Base-by-base conservation (phyloP, 2,888 invertebrate genomes). In the Melanotus villosus region DNA sequence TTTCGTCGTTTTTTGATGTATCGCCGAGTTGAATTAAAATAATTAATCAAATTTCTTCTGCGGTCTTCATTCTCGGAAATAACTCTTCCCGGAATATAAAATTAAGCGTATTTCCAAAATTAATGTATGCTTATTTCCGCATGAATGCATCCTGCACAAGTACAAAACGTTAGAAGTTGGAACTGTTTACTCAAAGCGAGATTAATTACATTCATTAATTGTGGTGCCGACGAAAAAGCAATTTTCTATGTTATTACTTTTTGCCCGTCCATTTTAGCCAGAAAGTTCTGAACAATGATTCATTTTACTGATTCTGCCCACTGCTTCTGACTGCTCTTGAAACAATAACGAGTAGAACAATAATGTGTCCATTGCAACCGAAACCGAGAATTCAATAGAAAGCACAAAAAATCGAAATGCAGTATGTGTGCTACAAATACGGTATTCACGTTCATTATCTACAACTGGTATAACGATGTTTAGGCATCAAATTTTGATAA, bases 131-230 rank as follows among this genome's bases (percentile, higher is more conserved):
- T 32, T 30, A 18, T 18, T 16, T 16, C 9, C 18, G 26, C 32
- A 52, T 18, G 32, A 52, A 18, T 32, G 52, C 52, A 34, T 32
- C 16, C 32, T 52, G 52, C 30, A 52, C 16, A 18, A 18, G 21
- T 18, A 52, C 52, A 47, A 60, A 60, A 50, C 34, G n/a, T 14
- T 50, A 52, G 36, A 38, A 47, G 45, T 62, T 62, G 16, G n/a
- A 50, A 36, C 18, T 64, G 64, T 64, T 64, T 54, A 64, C 64
- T 56, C n/a, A 56, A 56, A 64, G 34, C 54, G 64, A 64, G 64
- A 74, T 74, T 76, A 74, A 76, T 73, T 71, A 65, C 72, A 70
- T 68, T 72, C 73, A 71, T 76, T 76, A 74, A 74, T 74, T 74
- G 71, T 63, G 64, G 65, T 34, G 36, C 41, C 56, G 41, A 43